Evolutionary conservation across 2,888 invertebrate genomes (phyloP).

Genomic region (Gortyna flavago): DNA sequence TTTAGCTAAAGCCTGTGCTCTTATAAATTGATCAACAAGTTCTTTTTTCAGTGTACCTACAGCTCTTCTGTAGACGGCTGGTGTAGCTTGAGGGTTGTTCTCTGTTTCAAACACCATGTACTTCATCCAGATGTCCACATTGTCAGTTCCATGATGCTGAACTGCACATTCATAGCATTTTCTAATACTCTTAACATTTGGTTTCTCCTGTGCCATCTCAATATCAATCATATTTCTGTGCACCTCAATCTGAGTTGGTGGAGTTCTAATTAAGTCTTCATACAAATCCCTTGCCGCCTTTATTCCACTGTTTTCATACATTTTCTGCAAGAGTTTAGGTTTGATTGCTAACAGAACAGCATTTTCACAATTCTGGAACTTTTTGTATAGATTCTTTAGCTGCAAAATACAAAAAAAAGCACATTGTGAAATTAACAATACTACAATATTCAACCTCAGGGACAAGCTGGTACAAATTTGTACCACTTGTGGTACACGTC

Average conservation of each 20-base stretch:
- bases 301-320: conserved; percentile 86
- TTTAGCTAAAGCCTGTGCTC: conserved; percentile 88
- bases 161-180: conserved; percentile 91
- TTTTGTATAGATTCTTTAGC: conserved; percentile 81
- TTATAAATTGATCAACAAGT: conserved; percentile 89
- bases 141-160: conserved; percentile 91
- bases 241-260: conserved; percentile 91
- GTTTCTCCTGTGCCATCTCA: conserved; percentile 85
- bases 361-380: conserved; percentile 86
- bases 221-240: conserved; percentile 91
- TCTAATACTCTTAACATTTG: conserved; percentile 87
- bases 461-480: not conserved
- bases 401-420: conserved; percentile 69
- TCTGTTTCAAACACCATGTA: conserved; percentile 93
- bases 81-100: conserved; percentile 88
- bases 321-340: conserved; percentile 91
- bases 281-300: conserved; percentile 91
- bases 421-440: not conserved
- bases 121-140: conserved; percentile 93
- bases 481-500: not conserved
- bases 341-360: conserved; percentile 88
- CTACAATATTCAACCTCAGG: not conserved
- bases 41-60: conserved; percentile 89
- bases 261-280: conserved; percentile 88
- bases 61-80: conserved; percentile 91